These are phyloP conservation scores for Solenodon paradoxus DNA, from an alignment of 2,113 vertebrate genomes.

Conservation along the genomic window DNA sequence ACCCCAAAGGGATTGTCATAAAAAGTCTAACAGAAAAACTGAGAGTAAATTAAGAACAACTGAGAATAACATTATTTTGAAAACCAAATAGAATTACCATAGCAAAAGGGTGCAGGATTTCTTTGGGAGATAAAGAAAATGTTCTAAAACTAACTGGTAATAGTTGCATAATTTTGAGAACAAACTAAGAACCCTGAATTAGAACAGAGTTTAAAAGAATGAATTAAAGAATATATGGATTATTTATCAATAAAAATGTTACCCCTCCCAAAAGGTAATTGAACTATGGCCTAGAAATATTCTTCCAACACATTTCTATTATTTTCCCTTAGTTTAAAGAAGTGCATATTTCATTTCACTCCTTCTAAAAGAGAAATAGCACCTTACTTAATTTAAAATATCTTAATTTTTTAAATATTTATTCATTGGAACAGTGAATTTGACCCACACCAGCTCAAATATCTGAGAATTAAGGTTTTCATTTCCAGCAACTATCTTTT, in stretches of 20 bases:
- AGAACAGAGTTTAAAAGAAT: too few relatives aligned
- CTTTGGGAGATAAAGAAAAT: neutral
- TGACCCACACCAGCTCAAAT: neutral
- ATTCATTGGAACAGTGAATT: neutral
- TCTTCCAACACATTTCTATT: neutral
- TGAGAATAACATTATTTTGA: neutral
- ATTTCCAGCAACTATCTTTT: neutral
- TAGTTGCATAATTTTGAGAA: neutral
- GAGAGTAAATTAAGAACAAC: neutral
- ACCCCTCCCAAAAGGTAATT: neutral
- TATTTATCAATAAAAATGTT: constrained; percentile 36
- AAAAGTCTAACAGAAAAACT: neutral
- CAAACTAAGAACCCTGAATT: neutral
- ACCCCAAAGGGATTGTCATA: neutral
- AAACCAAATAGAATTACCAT: neutral
- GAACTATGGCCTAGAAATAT: neutral
- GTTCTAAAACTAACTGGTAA: neutral
- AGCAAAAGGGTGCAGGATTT: neutral
- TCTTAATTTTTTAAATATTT: neutral
- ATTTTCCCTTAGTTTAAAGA: neutral
- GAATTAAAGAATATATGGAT: neutral
- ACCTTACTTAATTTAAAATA: neutral
- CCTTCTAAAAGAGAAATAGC: neutral
- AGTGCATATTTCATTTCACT: neutral
- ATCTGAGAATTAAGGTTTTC: neutral